Percentiles rank a stretch among this genome's conserved stretches.
Evolutionary conservation across 2,113 vertebrate species (phyloP).

Genomic region (Ceratotherium simum): DNA sequence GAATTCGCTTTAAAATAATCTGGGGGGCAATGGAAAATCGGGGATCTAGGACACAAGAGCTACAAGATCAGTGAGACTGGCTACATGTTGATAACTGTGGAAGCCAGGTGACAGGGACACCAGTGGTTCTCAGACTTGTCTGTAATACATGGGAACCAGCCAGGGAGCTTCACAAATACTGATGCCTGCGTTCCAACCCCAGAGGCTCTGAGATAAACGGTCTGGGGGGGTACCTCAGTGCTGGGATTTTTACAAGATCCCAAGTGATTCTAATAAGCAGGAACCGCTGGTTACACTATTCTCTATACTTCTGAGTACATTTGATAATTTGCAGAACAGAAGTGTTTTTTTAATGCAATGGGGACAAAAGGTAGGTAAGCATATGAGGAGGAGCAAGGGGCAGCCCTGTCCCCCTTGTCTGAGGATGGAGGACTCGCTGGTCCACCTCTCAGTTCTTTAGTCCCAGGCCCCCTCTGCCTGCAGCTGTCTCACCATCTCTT

Average conservation of each 20-base stretch:
- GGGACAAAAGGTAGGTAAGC: background rate
- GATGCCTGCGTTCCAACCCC: background rate
- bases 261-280: background rate
- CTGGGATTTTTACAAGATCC: background rate
- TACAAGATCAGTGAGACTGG: background rate
- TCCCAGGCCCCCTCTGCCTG: background rate
- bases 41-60: background rate
- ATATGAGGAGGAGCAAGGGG: background rate
- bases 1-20: background rate
- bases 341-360: background rate
- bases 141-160: background rate
- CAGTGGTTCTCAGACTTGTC: background rate
- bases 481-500: background rate
- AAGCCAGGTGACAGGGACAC: too few species aligned
- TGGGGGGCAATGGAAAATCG: too few species aligned
- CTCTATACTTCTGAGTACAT: background rate
- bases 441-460: background rate
- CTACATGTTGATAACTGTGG: too few species aligned
- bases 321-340: background rate
- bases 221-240: accelerated
- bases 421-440: background rate
- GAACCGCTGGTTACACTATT: background rate
- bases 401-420: background rate
- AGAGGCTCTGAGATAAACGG: background rate
- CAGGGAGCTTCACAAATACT: background rate